Percentiles rank a stretch among this genome's conserved stretches.
These are phyloP conservation scores for Sebastes schlegelii DNA, from an alignment of 2,113 vertebrate species.

Conservation along the genomic window DNA sequence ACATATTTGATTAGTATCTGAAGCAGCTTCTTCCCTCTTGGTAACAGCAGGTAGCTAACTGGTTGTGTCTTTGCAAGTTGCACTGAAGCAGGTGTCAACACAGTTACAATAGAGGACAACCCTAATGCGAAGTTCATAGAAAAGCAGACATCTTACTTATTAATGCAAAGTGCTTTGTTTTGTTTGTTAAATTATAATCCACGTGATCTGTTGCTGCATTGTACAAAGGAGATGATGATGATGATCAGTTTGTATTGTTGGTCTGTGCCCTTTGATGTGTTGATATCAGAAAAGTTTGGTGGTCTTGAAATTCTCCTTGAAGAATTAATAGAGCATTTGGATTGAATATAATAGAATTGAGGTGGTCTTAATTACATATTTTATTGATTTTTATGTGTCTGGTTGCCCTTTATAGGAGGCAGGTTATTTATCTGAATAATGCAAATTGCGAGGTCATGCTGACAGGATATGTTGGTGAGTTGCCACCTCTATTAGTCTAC, in stretches of 20 bases:
- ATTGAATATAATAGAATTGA: neutral
- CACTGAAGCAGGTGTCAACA: neutral
- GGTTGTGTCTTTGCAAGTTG: neutral
- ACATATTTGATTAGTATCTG: no score
- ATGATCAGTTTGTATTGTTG: neutral
- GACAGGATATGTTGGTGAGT: neutral
- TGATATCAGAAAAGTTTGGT: neutral
- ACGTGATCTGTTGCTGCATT: neutral
- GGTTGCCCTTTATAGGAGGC: neutral
- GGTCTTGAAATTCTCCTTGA: slow-evolving; percentile 6
- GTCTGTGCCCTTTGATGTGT: neutral
- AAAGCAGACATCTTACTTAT: neutral
- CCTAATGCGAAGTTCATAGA: neutral
- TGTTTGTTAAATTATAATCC: neutral
- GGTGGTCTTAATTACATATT: neutral
- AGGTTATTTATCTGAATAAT: neutral
- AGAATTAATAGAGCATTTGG: neutral
- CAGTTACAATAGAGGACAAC: neutral
- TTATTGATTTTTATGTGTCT: neutral
- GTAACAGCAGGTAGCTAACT: neutral
- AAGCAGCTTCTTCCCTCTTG: neutral
- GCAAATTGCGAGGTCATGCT: neutral
- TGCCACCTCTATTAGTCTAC: neutral
- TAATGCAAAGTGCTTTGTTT: neutral
- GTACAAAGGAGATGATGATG: neutral